These are phyloP conservation scores for Drosophila anomelani DNA, from an alignment of 2,888 invertebrate genomes.

Conservation along the genomic window DNA sequence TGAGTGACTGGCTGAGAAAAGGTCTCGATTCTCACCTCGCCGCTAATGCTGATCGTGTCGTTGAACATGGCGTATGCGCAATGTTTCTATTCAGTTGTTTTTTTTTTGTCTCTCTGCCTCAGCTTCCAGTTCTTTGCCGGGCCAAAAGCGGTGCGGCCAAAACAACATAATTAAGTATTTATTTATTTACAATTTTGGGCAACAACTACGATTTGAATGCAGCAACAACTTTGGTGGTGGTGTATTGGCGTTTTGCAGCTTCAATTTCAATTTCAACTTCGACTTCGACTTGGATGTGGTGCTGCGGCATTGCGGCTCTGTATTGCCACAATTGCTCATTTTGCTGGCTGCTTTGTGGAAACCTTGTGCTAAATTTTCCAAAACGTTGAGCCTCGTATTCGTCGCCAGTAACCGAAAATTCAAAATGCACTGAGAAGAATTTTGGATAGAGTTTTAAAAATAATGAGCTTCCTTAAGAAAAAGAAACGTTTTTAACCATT, in stretches of 20 bases:
- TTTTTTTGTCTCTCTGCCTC: conserved; percentile 16
- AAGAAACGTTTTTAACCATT: no score
- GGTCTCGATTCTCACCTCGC: conserved; percentile 45
- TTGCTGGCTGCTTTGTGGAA: conserved; percentile 70
- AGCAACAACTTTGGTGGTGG: conserved; percentile 34
- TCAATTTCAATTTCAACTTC: conserved; percentile 41
- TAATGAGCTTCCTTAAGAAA: background rate
- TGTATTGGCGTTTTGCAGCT: conserved; percentile 65
- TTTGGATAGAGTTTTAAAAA: rapidly evolving
- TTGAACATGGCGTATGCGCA: conserved; percentile 72
- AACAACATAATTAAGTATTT: conserved; percentile 81
- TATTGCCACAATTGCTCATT: conserved; percentile 80
- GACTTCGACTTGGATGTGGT: conserved; percentile 37
- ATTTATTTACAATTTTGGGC: conserved; percentile 81
- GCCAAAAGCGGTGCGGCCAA: conserved; percentile 69
- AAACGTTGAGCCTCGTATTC: conserved; percentile 72
- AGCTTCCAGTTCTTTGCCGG: conserved; percentile 65
- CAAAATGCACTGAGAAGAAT: conserved; percentile 9
- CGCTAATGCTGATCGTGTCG: conserved; percentile 48
- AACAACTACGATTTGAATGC: conserved; percentile 65
- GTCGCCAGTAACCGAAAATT: conserved; percentile 45
- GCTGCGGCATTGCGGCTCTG: conserved; percentile 24
- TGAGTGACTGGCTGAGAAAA: conserved; percentile 37
- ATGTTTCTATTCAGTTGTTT: conserved; percentile 33
- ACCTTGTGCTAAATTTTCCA: conserved; percentile 81